Evolutionary conservation across 2,113 vertebrate genomes (phyloP), one percentile per base, ranked within the genome.

Genomic region (Lophochroa leadbeateri): DNA sequence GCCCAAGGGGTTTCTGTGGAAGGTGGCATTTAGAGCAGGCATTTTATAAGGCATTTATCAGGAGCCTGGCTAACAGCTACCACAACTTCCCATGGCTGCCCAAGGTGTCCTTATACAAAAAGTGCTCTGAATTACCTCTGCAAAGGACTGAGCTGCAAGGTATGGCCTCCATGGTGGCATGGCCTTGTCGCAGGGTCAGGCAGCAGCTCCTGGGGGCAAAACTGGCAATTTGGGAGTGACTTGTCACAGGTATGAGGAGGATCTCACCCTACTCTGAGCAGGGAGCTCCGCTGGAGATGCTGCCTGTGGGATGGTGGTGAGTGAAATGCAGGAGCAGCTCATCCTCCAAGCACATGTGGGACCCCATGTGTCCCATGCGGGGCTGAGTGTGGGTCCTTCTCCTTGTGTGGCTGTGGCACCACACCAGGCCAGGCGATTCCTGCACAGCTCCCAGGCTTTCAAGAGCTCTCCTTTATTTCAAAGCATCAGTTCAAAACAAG

Each of bases 181-280:
- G 0, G 35, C 71, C 55, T 63, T 1, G 0, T 27, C 2, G 0
- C 50, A 18, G 0, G 4, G 44, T 23, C 49, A 9, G 64, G 52
- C 50, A 71, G 47, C 83, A 72, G 67, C 63, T 15, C 44, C 24
- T 3, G 5, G 52, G 49, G 25, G 47, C 39, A 46, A 8, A 58
- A 37, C 3, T 1, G 13, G 8, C 7, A 6, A 0, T 46, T 19
- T 7, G 9, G 14, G 16, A 35, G 41, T 57, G 33, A 20, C 49
- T 58, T 2, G 2, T 58, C 39, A 29, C 25, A 25, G 37, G 24
- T 29, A 11, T 2, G 3, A 81, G 76, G 50, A 39, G 63, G 41
- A 27, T n/a, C 41, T 37, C 7, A 0, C 41, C 35, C 49, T 37
- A 29, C 67, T 39, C n/a, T 29, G 37, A 27, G 63, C 37, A 20